These are phyloP conservation scores for Drosophila acutilabella DNA, from an alignment of 2,888 invertebrate genomes.

Conservation along the genomic window DNA sequence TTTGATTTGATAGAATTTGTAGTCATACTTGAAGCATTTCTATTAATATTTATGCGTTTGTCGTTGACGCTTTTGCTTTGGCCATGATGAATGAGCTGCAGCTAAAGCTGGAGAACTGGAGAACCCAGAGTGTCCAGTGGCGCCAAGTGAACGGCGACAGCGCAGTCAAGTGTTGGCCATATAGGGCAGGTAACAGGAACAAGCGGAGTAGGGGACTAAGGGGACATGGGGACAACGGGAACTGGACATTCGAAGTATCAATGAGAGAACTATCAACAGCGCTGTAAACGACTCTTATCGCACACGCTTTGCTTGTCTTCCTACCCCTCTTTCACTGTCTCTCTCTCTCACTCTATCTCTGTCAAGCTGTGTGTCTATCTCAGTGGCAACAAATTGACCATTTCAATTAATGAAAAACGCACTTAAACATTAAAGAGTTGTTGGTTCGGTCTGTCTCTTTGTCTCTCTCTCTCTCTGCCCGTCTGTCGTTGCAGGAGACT, in stretches of 20 bases:
- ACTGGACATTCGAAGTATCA: conserved; percentile 43
- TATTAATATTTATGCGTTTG: conserved; percentile 71
- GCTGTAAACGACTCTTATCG: conserved; percentile 44
- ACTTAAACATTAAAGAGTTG: conserved; percentile 70
- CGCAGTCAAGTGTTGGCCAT: conserved; percentile 55
- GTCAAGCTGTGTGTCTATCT: conserved; percentile 20
- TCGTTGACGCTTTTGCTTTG: conserved; percentile 47
- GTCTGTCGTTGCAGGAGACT: conserved; percentile 26
- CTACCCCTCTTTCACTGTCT: neutral
- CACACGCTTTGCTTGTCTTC: conserved; percentile 7
- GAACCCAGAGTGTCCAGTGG: conserved; percentile 10
- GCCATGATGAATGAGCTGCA: conserved; percentile 63
- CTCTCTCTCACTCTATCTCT: neutral
- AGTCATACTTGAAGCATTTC: conserved; percentile 24
- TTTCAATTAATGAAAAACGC: conserved; percentile 80
- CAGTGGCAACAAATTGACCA: conserved; percentile 73
- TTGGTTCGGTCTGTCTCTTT: conserved; percentile 26
- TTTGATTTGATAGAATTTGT: neutral
- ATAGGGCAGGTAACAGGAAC: conserved; percentile 48
- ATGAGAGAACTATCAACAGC: conserved; percentile 39
- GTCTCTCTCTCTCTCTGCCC: conserved; percentile 15
- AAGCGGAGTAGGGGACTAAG: no score
- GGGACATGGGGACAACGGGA: conserved; percentile 9
- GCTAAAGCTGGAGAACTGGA: conserved; percentile 35
- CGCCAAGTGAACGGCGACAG: conserved; percentile 33